Conservation (phyloP, 2,797 vertebrate species). For the Silurus aristotelis region DNA sequence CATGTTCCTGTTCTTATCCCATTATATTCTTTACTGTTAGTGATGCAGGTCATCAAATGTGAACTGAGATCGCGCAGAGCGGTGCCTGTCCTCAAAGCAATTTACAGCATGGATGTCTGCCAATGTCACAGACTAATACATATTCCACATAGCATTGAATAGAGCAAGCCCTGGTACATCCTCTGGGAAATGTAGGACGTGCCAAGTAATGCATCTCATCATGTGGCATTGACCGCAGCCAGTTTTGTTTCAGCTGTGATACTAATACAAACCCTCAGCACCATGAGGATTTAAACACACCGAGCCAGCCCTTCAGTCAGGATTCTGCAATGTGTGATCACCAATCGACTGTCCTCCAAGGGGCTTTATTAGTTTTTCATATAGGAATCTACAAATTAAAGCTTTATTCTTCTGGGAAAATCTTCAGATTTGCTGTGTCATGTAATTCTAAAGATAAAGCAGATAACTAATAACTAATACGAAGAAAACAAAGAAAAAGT, state of each 20-base stretch:
- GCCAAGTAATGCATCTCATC: slow-evolving; percentile 19
- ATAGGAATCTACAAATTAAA: neutral
- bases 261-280: slow-evolving; percentile 9
- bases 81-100: slow-evolving; percentile 6
- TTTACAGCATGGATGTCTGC: slow-evolving; percentile 30
- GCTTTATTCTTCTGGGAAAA: neutral
- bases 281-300: neutral
- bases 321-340: neutral
- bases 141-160: neutral
- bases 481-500: too few species aligned
- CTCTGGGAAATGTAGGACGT: neutral
- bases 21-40: neutral
- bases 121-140: slow-evolving; percentile 14
- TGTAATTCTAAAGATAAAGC: too few species aligned
- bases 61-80: neutral
- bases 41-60: neutral
- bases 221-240: slow-evolving; percentile 5
- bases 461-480: too few species aligned
- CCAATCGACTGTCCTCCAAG: neutral
- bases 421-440: neutral
- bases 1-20: neutral
- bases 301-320: neutral
- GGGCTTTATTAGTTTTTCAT: neutral
- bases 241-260: neutral
- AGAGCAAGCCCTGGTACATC: neutral